Evolutionary conservation across 2,113 vertebrate genomes (phyloP).

Genomic region (Oryctolagus cuniculus): DNA sequence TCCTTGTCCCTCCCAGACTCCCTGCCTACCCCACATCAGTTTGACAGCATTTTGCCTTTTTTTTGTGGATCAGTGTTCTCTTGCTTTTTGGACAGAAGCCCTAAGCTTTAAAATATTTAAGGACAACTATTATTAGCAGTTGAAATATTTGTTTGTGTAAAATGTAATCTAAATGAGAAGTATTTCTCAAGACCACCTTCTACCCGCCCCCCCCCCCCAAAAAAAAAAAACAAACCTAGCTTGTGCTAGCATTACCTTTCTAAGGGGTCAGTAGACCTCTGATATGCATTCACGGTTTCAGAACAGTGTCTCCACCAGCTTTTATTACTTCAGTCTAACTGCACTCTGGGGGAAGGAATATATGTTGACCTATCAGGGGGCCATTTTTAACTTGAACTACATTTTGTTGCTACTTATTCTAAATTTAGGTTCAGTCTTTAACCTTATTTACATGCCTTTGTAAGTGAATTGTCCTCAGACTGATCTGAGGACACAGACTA

Average conservation of each 20-base stretch:
- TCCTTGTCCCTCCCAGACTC: too few relatives aligned
- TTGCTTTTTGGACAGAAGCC: neutral
- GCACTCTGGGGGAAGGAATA: neutral
- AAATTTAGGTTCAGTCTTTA: slow-evolving; percentile 23
- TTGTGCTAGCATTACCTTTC: neutral
- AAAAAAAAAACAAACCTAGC: neutral
- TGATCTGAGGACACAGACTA: slow-evolving; percentile 29
- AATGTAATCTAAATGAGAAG: neutral
- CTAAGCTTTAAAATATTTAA: slow-evolving; percentile 14
- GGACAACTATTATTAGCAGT: neutral
- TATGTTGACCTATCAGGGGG: neutral
- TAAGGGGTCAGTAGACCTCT: too few relatives aligned
- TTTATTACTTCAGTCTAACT: neutral
- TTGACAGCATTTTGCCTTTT: neutral
- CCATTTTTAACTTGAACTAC: neutral
- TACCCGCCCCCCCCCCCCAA: too few relatives aligned
- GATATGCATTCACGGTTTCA: neutral
- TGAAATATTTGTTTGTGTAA: neutral
- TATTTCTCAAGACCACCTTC: neutral
- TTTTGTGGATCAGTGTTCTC: neutral
- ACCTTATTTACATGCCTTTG: slow-evolving; percentile 51
- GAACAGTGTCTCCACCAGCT: neutral
- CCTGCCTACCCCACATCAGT: neutral
- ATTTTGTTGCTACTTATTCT: neutral
- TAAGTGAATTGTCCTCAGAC: slow-evolving; percentile 36